phyloP scores from a whole-genome alignment of 2,113 vertebrate species.

The Chauna torquata region DNA sequence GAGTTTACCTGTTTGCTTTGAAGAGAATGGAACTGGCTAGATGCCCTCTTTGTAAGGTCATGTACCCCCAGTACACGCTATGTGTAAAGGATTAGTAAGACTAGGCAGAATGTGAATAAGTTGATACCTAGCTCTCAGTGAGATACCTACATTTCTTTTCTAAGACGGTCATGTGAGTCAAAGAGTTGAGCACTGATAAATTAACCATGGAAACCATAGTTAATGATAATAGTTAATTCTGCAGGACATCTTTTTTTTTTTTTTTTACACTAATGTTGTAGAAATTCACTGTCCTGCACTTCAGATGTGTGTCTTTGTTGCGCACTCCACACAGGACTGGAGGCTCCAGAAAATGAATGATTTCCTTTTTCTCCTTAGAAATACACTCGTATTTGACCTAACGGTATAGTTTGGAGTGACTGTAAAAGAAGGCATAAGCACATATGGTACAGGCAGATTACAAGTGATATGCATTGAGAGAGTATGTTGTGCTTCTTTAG shows the following conservation, averaged over 20 bases:
- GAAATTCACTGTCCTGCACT: not conserved
- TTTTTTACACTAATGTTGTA: not conserved
- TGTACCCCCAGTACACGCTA: accelerated
- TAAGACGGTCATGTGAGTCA: not conserved
- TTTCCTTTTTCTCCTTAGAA: not conserved
- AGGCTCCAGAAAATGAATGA: not conserved
- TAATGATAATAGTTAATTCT: not conserved
- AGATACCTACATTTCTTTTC: not conserved
- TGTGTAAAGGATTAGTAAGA: not conserved
- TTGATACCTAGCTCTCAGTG: not conserved
- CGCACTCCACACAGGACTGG: not conserved
- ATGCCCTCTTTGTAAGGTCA: not conserved
- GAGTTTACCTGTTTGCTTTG: not conserved
- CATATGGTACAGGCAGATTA: not conserved
- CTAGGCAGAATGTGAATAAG: not conserved
- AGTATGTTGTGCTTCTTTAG: accelerated
- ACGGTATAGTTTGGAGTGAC: not conserved
- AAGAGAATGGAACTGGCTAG: not conserved
- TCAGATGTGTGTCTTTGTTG: not conserved
- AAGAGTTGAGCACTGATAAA: not conserved
- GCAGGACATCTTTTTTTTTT: not conserved
- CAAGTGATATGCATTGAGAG: not conserved
- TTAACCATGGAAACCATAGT: not conserved
- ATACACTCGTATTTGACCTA: not conserved
- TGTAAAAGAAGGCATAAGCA: not conserved